phyloP scores from a whole-genome alignment of 2,113 vertebrate species.

The Lophochroa leadbeateri region DNA sequence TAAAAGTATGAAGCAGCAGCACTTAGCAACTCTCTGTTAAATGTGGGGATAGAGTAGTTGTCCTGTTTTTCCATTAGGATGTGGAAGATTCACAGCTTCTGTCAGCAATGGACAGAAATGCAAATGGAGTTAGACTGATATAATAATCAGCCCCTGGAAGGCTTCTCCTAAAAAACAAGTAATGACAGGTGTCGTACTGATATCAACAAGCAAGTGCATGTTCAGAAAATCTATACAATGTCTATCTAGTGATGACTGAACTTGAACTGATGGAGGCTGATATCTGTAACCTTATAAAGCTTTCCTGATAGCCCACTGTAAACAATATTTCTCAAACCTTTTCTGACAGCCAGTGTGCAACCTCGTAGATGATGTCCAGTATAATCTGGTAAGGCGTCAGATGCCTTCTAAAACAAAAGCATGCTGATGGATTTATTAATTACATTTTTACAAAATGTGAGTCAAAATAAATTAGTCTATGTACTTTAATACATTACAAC shows the following conservation, averaged over 20 bases:
- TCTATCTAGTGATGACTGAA: constrained; percentile 38
- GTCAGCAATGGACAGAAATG: constrained; percentile 18
- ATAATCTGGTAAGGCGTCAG: constrained; percentile 42
- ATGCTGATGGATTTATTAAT: constrained; percentile 52
- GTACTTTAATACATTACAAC: background rate
- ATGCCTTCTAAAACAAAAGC: constrained; percentile 52
- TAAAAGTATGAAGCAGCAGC: background rate
- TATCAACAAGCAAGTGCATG: constrained; percentile 33
- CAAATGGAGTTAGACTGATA: constrained; percentile 41
- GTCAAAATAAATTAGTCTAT: constrained; percentile 24
- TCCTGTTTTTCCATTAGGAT: background rate
- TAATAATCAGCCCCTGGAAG: constrained; percentile 28
- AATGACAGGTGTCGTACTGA: constrained; percentile 58
- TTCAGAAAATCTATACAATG: constrained; percentile 25
- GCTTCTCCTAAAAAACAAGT: constrained; percentile 53
- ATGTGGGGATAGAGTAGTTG: background rate
- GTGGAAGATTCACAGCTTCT: constrained; percentile 13
- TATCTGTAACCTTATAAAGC: constrained; percentile 68
- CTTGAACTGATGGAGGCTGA: constrained; percentile 60
- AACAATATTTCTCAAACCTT: constrained; percentile 71
- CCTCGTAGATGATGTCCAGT: constrained; percentile 59
- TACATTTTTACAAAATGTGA: constrained; percentile 23
- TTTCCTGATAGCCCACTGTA: constrained; percentile 49
- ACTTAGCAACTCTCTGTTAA: background rate
- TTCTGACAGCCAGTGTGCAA: constrained; percentile 67